These are phyloP conservation scores for Cladorhizidae sp. DNA, from an alignment of 37 sponge, comb jelly and placozoan species.

Conservation along the genomic window DNA sequence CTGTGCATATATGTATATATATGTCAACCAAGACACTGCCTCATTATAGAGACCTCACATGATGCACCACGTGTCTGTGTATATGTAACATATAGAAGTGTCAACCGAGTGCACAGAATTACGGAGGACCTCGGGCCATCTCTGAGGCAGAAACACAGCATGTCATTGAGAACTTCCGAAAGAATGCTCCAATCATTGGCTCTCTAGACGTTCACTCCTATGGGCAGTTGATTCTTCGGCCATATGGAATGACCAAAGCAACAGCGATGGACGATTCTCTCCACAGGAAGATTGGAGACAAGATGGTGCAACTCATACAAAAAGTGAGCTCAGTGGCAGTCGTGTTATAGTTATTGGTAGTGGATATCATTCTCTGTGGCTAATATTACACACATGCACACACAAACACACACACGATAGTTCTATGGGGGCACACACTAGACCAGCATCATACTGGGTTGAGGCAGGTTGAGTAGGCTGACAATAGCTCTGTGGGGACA, in stretches of 20 bases:
- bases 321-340: too few relatives aligned
- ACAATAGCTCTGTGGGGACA: too few relatives aligned
- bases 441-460: too few relatives aligned
- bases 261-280: conserved; percentile 28
- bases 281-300: neutral
- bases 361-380: too few relatives aligned
- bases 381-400: too few relatives aligned
- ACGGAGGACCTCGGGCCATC: conserved; percentile 58
- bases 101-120: conserved; percentile 62
- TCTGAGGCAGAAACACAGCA: conserved; percentile 78
- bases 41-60: conserved; percentile 59
- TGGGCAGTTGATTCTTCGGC: conserved; percentile 61
- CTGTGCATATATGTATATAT: too few relatives aligned
- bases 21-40: too few relatives aligned
- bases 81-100: conserved; percentile 58
- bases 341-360: too few relatives aligned
- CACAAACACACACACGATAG: too few relatives aligned
- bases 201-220: conserved; percentile 81
- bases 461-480: too few relatives aligned
- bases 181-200: conserved; percentile 55
- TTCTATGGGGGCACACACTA: too few relatives aligned
- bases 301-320: conserved; percentile 19
- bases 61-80: conserved; percentile 37
- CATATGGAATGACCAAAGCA: conserved; percentile 35
- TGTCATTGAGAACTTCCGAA: conserved; percentile 50